These are phyloP conservation scores for Sciurus niger DNA, from an alignment of 2,113 vertebrate species.

Conservation along the genomic window DNA sequence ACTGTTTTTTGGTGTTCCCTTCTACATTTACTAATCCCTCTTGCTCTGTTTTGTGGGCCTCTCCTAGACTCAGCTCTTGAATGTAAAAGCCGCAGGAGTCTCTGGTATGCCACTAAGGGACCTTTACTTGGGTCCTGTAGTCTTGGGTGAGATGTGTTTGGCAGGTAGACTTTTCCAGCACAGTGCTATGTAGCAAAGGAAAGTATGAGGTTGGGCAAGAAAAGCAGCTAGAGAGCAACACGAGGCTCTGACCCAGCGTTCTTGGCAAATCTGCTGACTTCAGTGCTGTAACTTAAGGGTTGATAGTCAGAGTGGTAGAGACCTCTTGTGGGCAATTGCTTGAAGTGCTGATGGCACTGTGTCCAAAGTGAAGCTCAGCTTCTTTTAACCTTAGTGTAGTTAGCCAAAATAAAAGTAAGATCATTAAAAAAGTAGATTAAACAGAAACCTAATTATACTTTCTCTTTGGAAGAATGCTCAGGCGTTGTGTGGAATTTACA, in stretches of 20 bases:
- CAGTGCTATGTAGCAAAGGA: not conserved
- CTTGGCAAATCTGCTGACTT: not conserved
- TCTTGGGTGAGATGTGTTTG: not conserved
- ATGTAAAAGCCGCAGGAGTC: not conserved
- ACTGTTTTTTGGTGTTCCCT: not conserved
- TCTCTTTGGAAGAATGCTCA: constrained; percentile 12
- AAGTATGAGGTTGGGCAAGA: constrained; percentile 12
- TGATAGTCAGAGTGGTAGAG: constrained; percentile 59
- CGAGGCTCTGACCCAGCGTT: not conserved
- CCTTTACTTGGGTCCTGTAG: not conserved
- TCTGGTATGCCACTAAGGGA: not conserved
- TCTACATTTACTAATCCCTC: not conserved
- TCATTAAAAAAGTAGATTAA: constrained; percentile 14
- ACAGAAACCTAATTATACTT: constrained; percentile 41
- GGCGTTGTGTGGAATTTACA: constrained; percentile 17
- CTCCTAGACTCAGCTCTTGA: not conserved
- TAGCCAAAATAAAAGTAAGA: constrained; percentile 39
- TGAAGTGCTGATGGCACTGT: not conserved
- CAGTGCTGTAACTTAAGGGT: not conserved
- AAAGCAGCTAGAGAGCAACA: constrained; percentile 2
- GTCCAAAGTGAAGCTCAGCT: not conserved
- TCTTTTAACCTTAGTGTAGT: not conserved
- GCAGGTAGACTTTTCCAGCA: constrained; percentile 6
- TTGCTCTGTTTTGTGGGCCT: constrained; percentile 21
- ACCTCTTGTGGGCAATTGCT: constrained; percentile 61